A percentile compares a stretch with the other conserved stretches of the same genome.
phyloP scores from a whole-genome alignment of 2,888 invertebrate species.

The Agrochola macilenta region DNA sequence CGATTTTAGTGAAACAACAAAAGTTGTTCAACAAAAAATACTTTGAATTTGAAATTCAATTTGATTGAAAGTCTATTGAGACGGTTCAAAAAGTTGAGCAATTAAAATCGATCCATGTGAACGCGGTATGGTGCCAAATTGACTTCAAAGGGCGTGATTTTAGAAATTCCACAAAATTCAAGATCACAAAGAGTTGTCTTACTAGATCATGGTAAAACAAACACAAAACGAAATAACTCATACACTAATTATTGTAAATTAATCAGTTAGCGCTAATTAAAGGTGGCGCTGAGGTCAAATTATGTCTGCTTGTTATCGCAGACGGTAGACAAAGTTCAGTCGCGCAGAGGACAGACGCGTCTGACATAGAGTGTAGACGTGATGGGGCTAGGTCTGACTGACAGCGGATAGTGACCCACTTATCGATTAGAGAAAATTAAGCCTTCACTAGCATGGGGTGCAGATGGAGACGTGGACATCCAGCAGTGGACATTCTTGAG shows the following conservation, averaged over 20 bases:
- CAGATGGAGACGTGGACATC: too few relatives aligned
- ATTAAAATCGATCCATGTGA: too few relatives aligned
- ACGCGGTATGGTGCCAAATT: background rate
- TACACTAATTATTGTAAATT: conserved; percentile 26
- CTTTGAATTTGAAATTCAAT: too few relatives aligned
- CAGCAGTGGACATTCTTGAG: too few relatives aligned
- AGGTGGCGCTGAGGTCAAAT: conserved; percentile 40
- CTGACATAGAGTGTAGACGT: conserved; percentile 22
- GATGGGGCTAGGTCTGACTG: conserved; percentile 5
- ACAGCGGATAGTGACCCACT: background rate
- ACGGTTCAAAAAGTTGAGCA: too few relatives aligned
- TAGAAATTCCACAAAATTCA: background rate
- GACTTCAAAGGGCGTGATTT: background rate
- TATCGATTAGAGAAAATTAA: background rate
- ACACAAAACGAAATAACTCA: conserved; percentile 7
- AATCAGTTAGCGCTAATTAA: conserved; percentile 20
- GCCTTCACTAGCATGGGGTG: too few relatives aligned
- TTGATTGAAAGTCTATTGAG: too few relatives aligned
- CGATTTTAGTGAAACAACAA: too few relatives aligned
- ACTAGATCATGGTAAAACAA: background rate
- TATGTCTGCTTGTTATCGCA: conserved; percentile 46
- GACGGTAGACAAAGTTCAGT: conserved; percentile 46
- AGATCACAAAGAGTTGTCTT: background rate
- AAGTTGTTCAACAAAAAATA: too few relatives aligned
- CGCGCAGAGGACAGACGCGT: background rate